Conservation (phyloP, 2,888 invertebrate genomes). For the Neoscelio sp. region DNA sequence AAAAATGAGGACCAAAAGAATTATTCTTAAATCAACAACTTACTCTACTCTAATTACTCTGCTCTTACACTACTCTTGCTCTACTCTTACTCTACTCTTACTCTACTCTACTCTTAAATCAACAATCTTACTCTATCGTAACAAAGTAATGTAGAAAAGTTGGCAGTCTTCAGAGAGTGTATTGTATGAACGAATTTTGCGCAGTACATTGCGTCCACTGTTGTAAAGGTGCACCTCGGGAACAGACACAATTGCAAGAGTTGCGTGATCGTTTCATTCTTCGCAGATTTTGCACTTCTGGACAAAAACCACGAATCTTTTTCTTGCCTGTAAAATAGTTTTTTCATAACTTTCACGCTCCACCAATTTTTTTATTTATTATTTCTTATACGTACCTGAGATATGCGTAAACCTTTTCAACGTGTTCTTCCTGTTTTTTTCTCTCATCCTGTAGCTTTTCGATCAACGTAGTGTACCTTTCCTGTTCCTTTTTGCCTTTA, state of each 20-base stretch:
- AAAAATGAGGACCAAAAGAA: constrained; percentile 17
- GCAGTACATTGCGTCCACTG: constrained; percentile 97
- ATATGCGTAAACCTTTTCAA: constrained; percentile 90
- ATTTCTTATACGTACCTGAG: constrained; percentile 70
- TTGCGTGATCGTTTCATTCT: constrained; percentile 98
- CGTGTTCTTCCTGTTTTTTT: constrained; percentile 97
- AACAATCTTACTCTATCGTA: constrained; percentile 93
- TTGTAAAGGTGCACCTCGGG: constrained; percentile 98
- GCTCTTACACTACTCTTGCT: too few species aligned
- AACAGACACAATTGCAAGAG: constrained; percentile 98
- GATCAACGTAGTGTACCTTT: constrained; percentile 93
- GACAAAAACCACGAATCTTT: constrained; percentile 94
- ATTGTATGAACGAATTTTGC: constrained; percentile 98
- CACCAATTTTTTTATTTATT: too few species aligned
- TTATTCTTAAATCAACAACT: constrained; percentile 5
- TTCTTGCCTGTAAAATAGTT: constrained; percentile 85
- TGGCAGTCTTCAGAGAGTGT: constrained; percentile 96
- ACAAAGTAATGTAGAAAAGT: constrained; percentile 98
- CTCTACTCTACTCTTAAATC: too few species aligned
- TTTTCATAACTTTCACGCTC: too few species aligned
- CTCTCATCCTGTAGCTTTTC: constrained; percentile 97
- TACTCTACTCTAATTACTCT: constrained; percentile 7
- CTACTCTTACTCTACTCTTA: too few species aligned
- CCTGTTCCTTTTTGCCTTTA: constrained; percentile 97
- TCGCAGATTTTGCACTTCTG: constrained; percentile 93